phyloP scores from a whole-genome alignment of 2,888 invertebrate species.

The Polyommatus icarus region DNA sequence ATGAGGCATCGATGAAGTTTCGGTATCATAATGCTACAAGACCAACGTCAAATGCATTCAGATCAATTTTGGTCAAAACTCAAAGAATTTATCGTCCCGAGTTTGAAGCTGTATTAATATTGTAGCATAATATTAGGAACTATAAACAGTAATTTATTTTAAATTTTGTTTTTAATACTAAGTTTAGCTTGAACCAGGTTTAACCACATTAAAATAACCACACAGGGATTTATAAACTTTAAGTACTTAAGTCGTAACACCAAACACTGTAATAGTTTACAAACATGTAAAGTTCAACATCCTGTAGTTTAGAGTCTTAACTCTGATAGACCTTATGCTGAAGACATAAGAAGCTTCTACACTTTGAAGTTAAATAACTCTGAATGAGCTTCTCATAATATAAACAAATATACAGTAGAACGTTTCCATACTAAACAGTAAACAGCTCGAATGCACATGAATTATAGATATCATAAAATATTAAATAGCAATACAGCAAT shows the following conservation, averaged over 20 bases:
- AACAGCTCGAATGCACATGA: background rate
- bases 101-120: too few species aligned
- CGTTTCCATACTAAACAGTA: background rate
- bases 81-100: too few species aligned
- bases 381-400: background rate
- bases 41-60: too few species aligned
- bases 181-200: background rate
- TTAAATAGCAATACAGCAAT: too few species aligned
- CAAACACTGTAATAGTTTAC: background rate
- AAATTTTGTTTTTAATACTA: too few species aligned
- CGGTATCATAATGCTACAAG: too few species aligned
- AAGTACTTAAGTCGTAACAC: background rate
- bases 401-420: background rate
- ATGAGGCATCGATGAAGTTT: too few species aligned
- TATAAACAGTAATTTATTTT: too few species aligned
- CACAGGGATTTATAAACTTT: too few species aligned
- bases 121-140: too few species aligned
- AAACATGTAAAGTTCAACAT: background rate
- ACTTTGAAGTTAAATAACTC: too few species aligned
- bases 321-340: background rate
- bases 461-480: background rate
- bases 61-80: too few species aligned
- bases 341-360: background rate
- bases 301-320: background rate
- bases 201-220: slow-evolving; percentile 2